Evolutionary conservation across 2,888 invertebrate genomes (phyloP).

Genomic region (Ophonus ardosiacus): DNA sequence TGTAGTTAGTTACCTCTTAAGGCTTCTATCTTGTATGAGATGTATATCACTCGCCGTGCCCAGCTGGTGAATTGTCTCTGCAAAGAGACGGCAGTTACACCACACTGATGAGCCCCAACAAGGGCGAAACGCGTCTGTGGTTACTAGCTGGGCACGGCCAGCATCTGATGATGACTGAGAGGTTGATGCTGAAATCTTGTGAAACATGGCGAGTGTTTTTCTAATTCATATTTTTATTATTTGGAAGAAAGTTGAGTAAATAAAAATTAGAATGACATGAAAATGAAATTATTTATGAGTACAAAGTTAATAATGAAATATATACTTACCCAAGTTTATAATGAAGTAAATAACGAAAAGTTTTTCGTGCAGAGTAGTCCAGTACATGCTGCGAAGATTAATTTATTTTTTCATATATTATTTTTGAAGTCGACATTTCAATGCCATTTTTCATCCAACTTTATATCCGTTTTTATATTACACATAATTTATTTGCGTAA

Average conservation of each 20-base stretch:
- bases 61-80: too few relatives aligned
- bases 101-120: too few relatives aligned
- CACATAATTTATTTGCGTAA: slow-evolving; percentile 16
- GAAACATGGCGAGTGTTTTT: too few relatives aligned
- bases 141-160: too few relatives aligned
- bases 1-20: too few relatives aligned
- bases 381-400: slow-evolving; percentile 21
- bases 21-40: too few relatives aligned
- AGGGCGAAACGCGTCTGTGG: too few relatives aligned
- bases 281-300: slow-evolving; percentile 19
- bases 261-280: not conserved
- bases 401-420: slow-evolving; percentile 31
- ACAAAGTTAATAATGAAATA: slow-evolving; percentile 13
- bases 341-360: slow-evolving; percentile 23
- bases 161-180: too few relatives aligned
- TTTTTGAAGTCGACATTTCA: not conserved
- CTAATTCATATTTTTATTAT: not conserved
- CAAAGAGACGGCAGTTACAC: too few relatives aligned
- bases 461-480: slow-evolving; percentile 15
- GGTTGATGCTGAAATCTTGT: too few relatives aligned
- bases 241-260: not conserved
- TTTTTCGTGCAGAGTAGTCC: not conserved
- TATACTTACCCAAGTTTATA: slow-evolving; percentile 25
- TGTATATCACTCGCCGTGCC: too few relatives aligned
- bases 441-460: slow-evolving; percentile 13